phyloP scores from a whole-genome alignment of 2,113 vertebrate genomes.

The Ellobius talpinus region DNA sequence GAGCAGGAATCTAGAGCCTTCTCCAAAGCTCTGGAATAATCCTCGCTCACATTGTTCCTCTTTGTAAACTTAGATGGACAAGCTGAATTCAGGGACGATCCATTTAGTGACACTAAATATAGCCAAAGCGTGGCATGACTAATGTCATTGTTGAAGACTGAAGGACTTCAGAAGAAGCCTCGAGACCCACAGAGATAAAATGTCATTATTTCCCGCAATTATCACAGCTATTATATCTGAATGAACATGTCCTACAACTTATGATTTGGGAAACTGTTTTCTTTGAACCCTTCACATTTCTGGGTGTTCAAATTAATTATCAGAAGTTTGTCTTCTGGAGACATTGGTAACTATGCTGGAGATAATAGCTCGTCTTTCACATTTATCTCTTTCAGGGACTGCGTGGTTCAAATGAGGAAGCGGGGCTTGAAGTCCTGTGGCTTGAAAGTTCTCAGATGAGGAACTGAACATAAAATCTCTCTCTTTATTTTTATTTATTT shows the following conservation, averaged over 20 bases:
- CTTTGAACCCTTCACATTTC: slow-evolving; percentile 27
- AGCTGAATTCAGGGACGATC: not conserved
- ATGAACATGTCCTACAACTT: slow-evolving; percentile 5
- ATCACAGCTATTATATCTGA: not conserved
- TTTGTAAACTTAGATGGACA: not conserved
- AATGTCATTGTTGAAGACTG: slow-evolving; percentile 16
- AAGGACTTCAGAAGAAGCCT: slow-evolving; percentile 47
- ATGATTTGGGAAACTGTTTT: slow-evolving; percentile 36
- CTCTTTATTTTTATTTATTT: too few relatives aligned
- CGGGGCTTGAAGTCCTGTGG: slow-evolving; percentile 7
- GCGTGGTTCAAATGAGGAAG: slow-evolving; percentile 48
- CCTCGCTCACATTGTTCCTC: not conserved
- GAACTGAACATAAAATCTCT: not conserved
- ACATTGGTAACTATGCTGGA: not conserved
- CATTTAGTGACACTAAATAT: not conserved
- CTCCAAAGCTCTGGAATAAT: not conserved
- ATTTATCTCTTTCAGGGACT: slow-evolving; percentile 22
- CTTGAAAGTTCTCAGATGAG: slow-evolving; percentile 38
- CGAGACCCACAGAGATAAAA: not conserved
- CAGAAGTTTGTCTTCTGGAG: slow-evolving; percentile 16
- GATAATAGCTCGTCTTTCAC: not conserved
- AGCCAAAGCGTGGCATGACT: not conserved
- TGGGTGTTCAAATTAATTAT: slow-evolving; percentile 1
- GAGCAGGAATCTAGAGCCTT: not conserved
- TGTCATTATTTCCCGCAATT: slow-evolving; percentile 33